Conservation (phyloP, 2,797 vertebrate species). For the Ateles fusciceps region DNA sequence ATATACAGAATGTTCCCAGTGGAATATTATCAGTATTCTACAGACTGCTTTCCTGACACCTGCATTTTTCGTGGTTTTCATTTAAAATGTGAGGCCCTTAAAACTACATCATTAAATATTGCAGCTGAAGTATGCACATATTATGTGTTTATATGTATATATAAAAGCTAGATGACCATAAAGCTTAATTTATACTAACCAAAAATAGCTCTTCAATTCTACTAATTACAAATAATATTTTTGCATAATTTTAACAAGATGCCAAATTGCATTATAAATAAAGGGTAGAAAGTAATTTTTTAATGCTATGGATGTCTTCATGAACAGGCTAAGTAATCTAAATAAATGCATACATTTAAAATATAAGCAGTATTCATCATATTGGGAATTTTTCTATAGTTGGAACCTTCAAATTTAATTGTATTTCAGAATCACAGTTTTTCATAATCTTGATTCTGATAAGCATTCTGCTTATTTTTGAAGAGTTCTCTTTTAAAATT, state of each 20-base stretch:
- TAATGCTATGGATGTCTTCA: not conserved
- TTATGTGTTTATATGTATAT: not conserved
- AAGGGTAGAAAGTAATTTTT: not conserved
- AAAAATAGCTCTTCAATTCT: not conserved
- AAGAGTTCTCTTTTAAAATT: not conserved
- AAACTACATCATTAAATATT: conserved; percentile 17
- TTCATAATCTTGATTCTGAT: not conserved
- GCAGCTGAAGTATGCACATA: not conserved
- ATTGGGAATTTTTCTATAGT: not conserved
- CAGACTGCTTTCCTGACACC: conserved; percentile 33
- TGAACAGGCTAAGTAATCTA: not conserved
- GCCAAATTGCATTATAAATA: not conserved
- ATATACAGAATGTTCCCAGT: not conserved
- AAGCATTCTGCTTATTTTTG: not conserved
- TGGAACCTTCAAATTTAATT: not conserved
- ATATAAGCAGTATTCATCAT: not conserved
- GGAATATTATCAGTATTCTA: conserved; percentile 46
- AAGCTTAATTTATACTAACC: not conserved
- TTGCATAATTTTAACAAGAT: not conserved
- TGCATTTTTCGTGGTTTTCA: conserved; percentile 25
- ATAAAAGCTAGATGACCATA: not conserved
- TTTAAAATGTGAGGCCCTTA: conserved; percentile 20
- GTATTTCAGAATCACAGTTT: not conserved
- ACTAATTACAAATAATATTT: not conserved
- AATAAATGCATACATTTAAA: not conserved